Percentiles rank a stretch among this genome's conserved stretches.
phyloP scores from a whole-genome alignment of 1,140 invertebrate genomes.

The Planococcus citri region DNA sequence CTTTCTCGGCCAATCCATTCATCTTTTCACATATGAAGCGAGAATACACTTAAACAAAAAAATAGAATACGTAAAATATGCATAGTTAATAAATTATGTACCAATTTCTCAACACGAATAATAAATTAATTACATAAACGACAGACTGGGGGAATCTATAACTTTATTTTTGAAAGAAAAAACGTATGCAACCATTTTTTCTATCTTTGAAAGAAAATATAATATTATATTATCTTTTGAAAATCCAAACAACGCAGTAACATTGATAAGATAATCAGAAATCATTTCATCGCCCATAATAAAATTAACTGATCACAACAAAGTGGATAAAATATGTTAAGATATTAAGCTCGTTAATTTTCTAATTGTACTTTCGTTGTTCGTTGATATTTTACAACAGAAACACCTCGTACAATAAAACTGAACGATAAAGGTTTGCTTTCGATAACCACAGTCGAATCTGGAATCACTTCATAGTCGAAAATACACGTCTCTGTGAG shows the following conservation, averaged over 20 bases:
- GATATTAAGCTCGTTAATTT: slow-evolving; percentile 3
- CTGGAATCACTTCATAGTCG: not conserved
- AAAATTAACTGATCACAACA: not conserved
- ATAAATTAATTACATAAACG: no score
- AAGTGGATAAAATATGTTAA: not conserved
- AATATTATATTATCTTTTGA: not conserved
- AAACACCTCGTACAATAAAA: not conserved
- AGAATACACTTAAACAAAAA: no score
- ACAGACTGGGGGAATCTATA: no score
- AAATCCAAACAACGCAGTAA: no score
- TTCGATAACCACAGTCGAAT: not conserved
- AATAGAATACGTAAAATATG: no score
- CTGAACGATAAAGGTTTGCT: not conserved
- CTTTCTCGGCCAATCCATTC: no score
- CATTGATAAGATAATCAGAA: no score
- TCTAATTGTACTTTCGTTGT: not conserved
- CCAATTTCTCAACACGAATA: no score
- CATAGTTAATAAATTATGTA: no score
- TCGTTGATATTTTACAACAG: not conserved
- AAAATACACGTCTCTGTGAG: no score
- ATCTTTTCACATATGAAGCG: no score
- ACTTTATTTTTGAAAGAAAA: no score
- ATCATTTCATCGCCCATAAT: not conserved
- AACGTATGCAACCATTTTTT: not conserved
- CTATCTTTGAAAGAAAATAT: not conserved